phyloP scores from a whole-genome alignment of 2,113 vertebrate genomes.

The human (Homo sapiens) region GRCh38 chr17:51662501-51663000 shows the following conservation, averaged over 20 bases:
- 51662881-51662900: neutral
- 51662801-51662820: neutral
- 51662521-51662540: slow-evolving; percentile 5
- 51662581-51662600: slow-evolving; percentile 73
- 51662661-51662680: neutral
- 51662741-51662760: slow-evolving; percentile 5
- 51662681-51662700: slow-evolving; percentile 54
- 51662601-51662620: slow-evolving; percentile 48
- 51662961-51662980: neutral
- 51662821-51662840: neutral
- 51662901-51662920: no score
- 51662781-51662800: neutral
- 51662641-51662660: slow-evolving; percentile 29
- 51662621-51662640: slow-evolving; percentile 26
- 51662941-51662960: neutral
- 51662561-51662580: slow-evolving; percentile 64
- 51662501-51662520: slow-evolving; percentile 5
- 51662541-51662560: slow-evolving; percentile 53
- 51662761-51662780: neutral
- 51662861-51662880: neutral
- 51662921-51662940: neutral
- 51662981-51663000: neutral
- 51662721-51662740: slow-evolving; percentile 12
- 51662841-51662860: neutral
- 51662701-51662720: neutral